Evolutionary conservation across 2,113 vertebrate species (phyloP), one percentile per base, ranked within the genome.

Genomic region (Oenanthe melanoleuca): DNA sequence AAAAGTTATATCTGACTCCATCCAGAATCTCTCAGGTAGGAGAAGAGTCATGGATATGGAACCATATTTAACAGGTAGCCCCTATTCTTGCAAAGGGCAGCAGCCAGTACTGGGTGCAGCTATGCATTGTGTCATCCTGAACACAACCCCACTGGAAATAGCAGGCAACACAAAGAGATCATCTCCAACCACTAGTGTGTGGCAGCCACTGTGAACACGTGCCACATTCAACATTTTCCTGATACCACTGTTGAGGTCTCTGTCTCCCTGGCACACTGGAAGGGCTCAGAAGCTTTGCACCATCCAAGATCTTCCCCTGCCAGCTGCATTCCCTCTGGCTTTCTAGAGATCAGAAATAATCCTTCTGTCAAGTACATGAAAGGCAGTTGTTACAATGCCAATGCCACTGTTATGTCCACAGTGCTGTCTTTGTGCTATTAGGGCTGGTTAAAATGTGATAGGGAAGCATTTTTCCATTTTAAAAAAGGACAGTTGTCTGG

Each of bases 181-280:
- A 25, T 34, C 4, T 37, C 23, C 14, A 17, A 45, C 13, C 11
- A 25, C 3, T 0, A n/a, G 26, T 2, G 0, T 9, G 5, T 45
- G 42, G 6, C 17, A 55, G 34, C 13, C 25, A 8, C 29, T 25
- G 5, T 18, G 47, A 93, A 34, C 12, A 16, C 10, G 29, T 9
- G 6, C 14, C 20, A 57, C 0, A 0, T 23, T 37, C 25, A 42
- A 28, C 9, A 29, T 57, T 74, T 84, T 74, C 29, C 16, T 74
- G 44, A 34, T 0, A 2, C 19, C 12, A 8, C 53, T 63, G 8
- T 7, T 38, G 24, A 52, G 22, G 14, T n/a, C 6, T 75, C 17
- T 56, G 55, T 42, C 12, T 34, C 18, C 23, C n/a, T 56, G 29
- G 21, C 19, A 38, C 9, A 16, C 9, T 14, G 20, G 16, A 84